Evolutionary conservation across 2,797 vertebrate species (phyloP), one percentile per base, ranked within the genome.

Genomic region (Characodon lateralis): DNA sequence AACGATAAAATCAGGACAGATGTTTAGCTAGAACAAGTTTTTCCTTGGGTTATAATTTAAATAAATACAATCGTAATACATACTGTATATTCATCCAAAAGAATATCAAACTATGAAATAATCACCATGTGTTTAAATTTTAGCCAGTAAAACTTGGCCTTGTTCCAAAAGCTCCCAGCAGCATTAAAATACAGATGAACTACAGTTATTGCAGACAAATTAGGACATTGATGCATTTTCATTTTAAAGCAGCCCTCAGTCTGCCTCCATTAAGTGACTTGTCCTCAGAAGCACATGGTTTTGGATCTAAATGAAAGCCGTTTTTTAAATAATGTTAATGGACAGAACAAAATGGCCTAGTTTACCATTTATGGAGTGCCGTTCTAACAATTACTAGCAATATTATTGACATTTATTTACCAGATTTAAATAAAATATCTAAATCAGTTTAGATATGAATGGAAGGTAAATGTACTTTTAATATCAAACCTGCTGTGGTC

Each of bases 261-360:
- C 51, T 74, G 69, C 83, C 59, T 24, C 81, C 59, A 79, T 82
- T 83, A 83, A 71, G 41, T 81, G 80, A 88, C 73, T 87, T 70
- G 77, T 83, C 51, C 72, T 73, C 26, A 65, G 72, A 79, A 39
- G 73, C 43, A 78, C 65, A 77, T 84, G 80, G 74, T 88, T 90
- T 83, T 74, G 71, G 72, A 78, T 73, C 48, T 55, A 76, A 86
- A 85, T 81, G 74, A 80, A 73, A 78, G 43, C 10, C 13, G 26
- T 26, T 83, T 58, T 68, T 71, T 53, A 79, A 83, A 68, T 56
- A 80, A 61, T 63, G 76, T 69, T 78, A 81, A 89, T 86, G 70
- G 73, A 59, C 41, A 9, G 28, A 51, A 76, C 12, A 55, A 81
- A 82, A 76, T 63, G 71, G 46, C 43, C 77, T 56, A 58, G 63